phyloP scores from a whole-genome alignment of 2,888 invertebrate species.

The Bibio marci region DNA sequence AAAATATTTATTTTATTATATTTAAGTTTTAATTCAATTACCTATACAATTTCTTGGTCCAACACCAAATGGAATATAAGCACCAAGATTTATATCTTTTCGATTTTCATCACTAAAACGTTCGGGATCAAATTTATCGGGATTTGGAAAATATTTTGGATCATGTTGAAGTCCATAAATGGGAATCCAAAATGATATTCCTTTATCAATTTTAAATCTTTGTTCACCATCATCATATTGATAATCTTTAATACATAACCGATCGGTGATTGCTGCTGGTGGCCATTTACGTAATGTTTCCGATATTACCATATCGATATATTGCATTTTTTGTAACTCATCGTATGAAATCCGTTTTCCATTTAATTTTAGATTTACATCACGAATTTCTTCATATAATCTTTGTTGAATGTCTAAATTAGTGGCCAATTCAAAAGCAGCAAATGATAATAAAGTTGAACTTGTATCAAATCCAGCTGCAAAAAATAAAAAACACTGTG shows the following conservation, averaged over 20 bases:
- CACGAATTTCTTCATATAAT: conserved; percentile 31
- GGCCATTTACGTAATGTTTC: conserved; percentile 35
- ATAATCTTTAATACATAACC: conserved; percentile 34
- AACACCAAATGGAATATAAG: conserved; percentile 36
- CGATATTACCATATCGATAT: conserved; percentile 43
- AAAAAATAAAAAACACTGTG: conserved; percentile 26
- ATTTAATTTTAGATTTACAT: conserved; percentile 20
- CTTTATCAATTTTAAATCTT: conserved; percentile 16
- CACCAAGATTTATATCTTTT: conserved; percentile 28
- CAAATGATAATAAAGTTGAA: conserved; percentile 27
- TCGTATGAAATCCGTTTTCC: conserved; percentile 33
- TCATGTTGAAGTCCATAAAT: conserved; percentile 33
- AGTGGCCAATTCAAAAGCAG: conserved; percentile 32
- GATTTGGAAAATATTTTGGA: conserved; percentile 34
- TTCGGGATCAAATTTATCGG: conserved; percentile 38
- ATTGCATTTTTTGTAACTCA: conserved; percentile 35
- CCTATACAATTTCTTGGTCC: conserved; percentile 48
- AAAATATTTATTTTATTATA: no score
- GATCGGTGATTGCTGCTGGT: conserved; percentile 27
- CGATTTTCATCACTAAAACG: conserved; percentile 40
- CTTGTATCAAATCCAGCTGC: conserved; percentile 32
- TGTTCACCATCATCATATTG: conserved; percentile 19
- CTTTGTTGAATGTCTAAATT: conserved; percentile 34
- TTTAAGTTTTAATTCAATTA: conserved; percentile 6
- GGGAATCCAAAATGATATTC: conserved; percentile 23